Conservation (phyloP, 1,140 invertebrate genomes). For the Calephelis nemesis region DNA sequence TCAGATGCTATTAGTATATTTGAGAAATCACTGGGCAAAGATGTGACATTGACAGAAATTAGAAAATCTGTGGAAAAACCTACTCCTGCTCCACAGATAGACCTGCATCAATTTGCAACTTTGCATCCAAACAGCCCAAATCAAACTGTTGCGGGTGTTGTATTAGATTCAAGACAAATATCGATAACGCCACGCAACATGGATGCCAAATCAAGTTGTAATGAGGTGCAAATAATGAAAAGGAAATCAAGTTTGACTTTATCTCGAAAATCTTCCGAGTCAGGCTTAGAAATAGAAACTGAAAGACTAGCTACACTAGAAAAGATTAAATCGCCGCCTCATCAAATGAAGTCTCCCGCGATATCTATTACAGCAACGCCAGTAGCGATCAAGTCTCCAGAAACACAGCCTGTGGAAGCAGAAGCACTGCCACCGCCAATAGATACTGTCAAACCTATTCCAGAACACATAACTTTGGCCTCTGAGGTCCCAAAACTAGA, state of each 20-base stretch:
- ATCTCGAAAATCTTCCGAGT: slow-evolving; percentile 57
- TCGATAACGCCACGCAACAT: slow-evolving; percentile 60
- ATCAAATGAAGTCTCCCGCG: slow-evolving; percentile 46
- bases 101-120: slow-evolving; percentile 63
- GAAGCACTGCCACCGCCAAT: slow-evolving; percentile 56
- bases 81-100: slow-evolving; percentile 47
- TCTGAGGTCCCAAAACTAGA: slow-evolving; percentile 49
- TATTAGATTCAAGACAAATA: slow-evolving; percentile 61
- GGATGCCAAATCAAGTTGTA: slow-evolving; percentile 46
- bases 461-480: slow-evolving; percentile 47
- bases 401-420: slow-evolving; percentile 49
- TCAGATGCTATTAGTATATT: slow-evolving; percentile 75
- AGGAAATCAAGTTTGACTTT: slow-evolving; percentile 55
- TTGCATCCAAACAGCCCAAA: slow-evolving; percentile 54
- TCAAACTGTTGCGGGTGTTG: slow-evolving; percentile 45
- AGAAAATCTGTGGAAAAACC: slow-evolving; percentile 75
- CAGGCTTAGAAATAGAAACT: slow-evolving; percentile 43
- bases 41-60: slow-evolving; percentile 76
- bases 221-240: slow-evolving; percentile 53
- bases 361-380: slow-evolving; percentile 52
- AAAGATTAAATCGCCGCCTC: slow-evolving; percentile 55
- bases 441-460: slow-evolving; percentile 50
- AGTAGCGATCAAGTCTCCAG: slow-evolving; percentile 60
- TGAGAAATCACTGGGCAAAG: slow-evolving; percentile 74
- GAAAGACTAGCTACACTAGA: slow-evolving; percentile 58